Evolutionary conservation across 2,888 invertebrate genomes (phyloP), one percentile per base, ranked within the genome.

Genomic region (Ecliptopera silaceata): DNA sequence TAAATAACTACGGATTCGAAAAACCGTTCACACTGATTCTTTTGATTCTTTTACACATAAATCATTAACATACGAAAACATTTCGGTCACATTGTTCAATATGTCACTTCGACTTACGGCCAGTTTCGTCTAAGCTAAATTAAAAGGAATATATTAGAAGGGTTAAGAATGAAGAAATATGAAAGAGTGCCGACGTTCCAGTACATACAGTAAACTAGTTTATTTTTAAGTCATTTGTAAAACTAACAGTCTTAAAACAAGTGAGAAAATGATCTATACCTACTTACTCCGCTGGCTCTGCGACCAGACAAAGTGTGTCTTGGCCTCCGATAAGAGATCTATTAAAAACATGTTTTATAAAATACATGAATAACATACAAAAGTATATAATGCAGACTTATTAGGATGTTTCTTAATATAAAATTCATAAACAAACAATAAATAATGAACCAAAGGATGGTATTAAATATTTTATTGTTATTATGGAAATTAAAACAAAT

Each of bases 31-130:
- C 77, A 75, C 79, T 81, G 82, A 83, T 79, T 78, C 75, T 82
- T 84, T 86, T 81, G 82, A 83, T 79, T 78, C 75, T 82, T 84
- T 86, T 66, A 84, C 80, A 84, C 90, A 90, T 91, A 91, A 90
- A 90, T 91, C 91, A 91, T 90, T 87, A 85, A 78, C 84, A 89
- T 87, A 89, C 86, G 86, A 90, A 90, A 91, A 91, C 90, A 89
- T 90, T 89, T 88, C 86, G 82, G 83, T 77, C 75, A 81, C 74
- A 85, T 90, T 91, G 90, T 91, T 90, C 82, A 87, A 88, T 89
- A 88, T 89, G 90, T 91, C 91, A 88, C 86, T 84, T 76, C 85
- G 78, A 87, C 88, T 91, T 89, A 88, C 85, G 88, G 87, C 87
- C 86, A 89, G 85, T 81, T 89, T 80, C 88, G 83, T 83, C 84